These are phyloP conservation scores for Craterocephalus amniculus DNA, from an alignment of 2,797 vertebrate genomes.

Conservation along the genomic window DNA sequence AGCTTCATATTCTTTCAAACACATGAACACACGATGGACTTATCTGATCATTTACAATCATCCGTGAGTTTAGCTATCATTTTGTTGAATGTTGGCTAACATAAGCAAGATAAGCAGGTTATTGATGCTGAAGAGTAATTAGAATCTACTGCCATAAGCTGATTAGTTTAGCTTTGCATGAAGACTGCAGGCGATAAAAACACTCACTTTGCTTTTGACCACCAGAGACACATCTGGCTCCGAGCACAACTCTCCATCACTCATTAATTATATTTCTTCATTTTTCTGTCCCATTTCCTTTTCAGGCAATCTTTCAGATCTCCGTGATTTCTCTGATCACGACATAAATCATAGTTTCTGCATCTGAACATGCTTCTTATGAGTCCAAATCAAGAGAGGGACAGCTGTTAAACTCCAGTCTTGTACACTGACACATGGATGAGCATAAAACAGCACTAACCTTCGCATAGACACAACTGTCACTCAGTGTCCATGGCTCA, in stretches of 20 bases:
- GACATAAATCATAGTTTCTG: background rate
- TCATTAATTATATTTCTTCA: background rate
- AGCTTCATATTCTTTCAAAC: background rate
- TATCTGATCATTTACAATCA: background rate
- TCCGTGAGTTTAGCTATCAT: background rate
- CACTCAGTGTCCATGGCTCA: constrained; percentile 90
- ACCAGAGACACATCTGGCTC: background rate
- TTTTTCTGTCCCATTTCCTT: background rate
- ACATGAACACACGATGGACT: background rate
- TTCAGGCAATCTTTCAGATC: too few relatives aligned
- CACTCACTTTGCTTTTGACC: constrained; percentile 1
- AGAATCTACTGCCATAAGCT: background rate
- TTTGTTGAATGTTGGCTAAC: background rate
- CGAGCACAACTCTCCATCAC: background rate
- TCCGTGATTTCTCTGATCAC: background rate
- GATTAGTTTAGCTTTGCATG: constrained; percentile 15
- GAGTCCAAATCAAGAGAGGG: background rate
- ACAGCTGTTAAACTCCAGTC: background rate
- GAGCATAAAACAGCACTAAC: constrained; percentile 72
- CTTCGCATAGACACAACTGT: constrained; percentile 98
- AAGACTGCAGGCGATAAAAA: constrained; percentile 11
- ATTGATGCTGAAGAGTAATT: constrained; percentile 1
- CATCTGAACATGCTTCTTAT: background rate
- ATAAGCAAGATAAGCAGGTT: background rate
- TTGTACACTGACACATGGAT: background rate